These are phyloP conservation scores for Ennomos fuscantarius DNA, from an alignment of 2,888 invertebrate genomes.

Conservation along the genomic window DNA sequence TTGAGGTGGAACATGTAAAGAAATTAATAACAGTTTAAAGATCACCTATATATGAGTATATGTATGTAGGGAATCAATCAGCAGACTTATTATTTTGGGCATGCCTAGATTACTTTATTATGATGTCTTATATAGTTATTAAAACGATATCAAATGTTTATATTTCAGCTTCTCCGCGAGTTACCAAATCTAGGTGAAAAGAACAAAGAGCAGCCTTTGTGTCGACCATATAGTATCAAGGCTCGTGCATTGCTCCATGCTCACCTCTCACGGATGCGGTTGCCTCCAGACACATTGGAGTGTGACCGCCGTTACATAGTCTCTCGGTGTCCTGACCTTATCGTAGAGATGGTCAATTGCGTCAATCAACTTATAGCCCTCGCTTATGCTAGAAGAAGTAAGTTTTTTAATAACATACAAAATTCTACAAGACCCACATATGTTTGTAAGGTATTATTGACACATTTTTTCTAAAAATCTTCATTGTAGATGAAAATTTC, in stretches of 20 bases:
- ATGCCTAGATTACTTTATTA: too few species aligned
- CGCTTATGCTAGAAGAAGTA: slow-evolving; percentile 95
- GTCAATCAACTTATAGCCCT: slow-evolving; percentile 96
- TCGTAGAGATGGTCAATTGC: slow-evolving; percentile 99
- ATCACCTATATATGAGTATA: too few species aligned
- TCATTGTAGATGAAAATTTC: too few species aligned
- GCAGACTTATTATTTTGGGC: too few species aligned
- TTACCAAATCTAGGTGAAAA: slow-evolving; percentile 97
- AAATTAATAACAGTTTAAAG: too few species aligned
- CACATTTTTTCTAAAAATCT: too few species aligned
- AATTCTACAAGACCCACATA: too few species aligned
- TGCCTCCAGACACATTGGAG: slow-evolving; percentile 92
- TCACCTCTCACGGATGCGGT: slow-evolving; percentile 93
- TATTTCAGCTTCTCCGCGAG: slow-evolving; percentile 92
- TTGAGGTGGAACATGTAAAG: too few species aligned
- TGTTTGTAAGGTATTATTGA: too few species aligned
- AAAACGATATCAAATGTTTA: too few species aligned
- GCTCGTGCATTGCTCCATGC: slow-evolving; percentile 98
- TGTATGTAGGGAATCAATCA: too few species aligned
- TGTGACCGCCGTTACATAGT: slow-evolving; percentile 93
- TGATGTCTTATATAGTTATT: too few species aligned
- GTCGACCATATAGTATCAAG: slow-evolving; percentile 96
- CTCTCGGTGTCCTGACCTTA: slow-evolving; percentile 96
- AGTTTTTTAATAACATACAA: slow-evolving; percentile 53
- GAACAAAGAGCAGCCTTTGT: slow-evolving; percentile 97